These are phyloP conservation scores for Acanthococcus lagerstroemiae DNA, from an alignment of 2,888 invertebrate species.

Conservation along the genomic window DNA sequence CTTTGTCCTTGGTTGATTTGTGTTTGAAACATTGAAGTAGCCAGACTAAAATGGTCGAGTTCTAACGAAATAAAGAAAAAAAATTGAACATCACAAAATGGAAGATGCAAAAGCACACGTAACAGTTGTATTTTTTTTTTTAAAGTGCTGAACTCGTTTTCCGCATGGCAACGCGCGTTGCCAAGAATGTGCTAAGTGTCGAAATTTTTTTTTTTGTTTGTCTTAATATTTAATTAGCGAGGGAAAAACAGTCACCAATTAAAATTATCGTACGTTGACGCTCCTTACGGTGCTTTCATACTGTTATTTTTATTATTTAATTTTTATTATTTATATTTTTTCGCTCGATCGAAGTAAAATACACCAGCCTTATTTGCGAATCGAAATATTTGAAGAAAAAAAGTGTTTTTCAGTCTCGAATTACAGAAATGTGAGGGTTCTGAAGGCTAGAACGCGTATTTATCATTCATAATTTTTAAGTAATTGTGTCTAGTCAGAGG, in stretches of 20 bases:
- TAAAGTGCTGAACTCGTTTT: neutral
- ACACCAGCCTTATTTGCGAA: too few species aligned
- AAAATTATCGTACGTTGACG: slow-evolving; percentile 4
- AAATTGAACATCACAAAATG: neutral
- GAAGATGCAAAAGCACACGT: too few species aligned
- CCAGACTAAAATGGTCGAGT: too few species aligned
- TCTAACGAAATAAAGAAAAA: too few species aligned
- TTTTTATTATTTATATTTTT: too few species aligned
- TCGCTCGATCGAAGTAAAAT: too few species aligned
- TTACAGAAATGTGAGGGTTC: too few species aligned
- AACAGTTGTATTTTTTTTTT: too few species aligned
- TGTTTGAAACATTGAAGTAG: neutral
- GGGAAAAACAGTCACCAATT: slow-evolving; percentile 28
- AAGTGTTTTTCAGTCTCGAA: too few species aligned
- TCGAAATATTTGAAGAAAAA: too few species aligned
- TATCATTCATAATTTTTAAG: neutral
- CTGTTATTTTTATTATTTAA: slow-evolving; percentile 8
- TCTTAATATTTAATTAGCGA: neutral
- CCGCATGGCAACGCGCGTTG: neutral
- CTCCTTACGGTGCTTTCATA: slow-evolving; percentile 23
- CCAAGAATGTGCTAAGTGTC: neutral
- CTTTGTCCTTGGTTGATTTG: neutral
- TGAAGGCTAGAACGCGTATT: too few species aligned
- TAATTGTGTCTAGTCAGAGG: slow-evolving; percentile 23
- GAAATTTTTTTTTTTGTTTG: slow-evolving; percentile 1